Conservation (phyloP, 1,140 invertebrate genomes). For the Aradophagus sp. region DNA sequence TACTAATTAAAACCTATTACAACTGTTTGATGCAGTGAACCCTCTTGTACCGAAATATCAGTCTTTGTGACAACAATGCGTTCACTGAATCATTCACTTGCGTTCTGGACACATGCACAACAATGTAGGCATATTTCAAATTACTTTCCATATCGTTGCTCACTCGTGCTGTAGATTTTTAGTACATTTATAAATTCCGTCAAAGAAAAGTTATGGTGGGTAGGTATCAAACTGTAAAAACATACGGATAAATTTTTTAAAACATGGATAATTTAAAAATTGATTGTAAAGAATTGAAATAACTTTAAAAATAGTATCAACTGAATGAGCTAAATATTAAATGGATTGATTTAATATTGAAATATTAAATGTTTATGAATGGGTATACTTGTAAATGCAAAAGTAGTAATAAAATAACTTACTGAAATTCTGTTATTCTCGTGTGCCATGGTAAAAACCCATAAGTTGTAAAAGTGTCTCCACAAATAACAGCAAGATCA, state of each 20-base stretch:
- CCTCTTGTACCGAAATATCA: conserved; percentile 37
- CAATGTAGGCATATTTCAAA: conserved; percentile 13
- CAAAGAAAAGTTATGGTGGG: conserved; percentile 75
- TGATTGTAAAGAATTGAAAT: no score
- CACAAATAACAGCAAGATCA: conserved; percentile 80
- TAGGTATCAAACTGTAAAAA: conserved; percentile 68
- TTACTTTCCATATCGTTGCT: conserved; percentile 82
- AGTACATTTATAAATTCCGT: conserved; percentile 77
- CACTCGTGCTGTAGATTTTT: conserved; percentile 78
- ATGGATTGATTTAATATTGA: not conserved
- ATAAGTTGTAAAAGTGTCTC: conserved; percentile 76
- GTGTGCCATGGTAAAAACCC: conserved; percentile 84
- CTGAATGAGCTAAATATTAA: no score
- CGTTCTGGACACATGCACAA: conserved; percentile 22
- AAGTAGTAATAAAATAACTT: conserved; percentile 51
- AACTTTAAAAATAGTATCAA: no score
- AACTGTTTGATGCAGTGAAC: no score
- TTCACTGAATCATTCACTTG: conserved; percentile 22
- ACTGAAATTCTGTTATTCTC: conserved; percentile 81
- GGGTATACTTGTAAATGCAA: not conserved
- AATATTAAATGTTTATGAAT: conserved; percentile 10
- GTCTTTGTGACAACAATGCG: conserved; percentile 39
- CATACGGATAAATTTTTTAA: no score
- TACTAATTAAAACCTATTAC: no score
- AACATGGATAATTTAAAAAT: no score